Base-by-base conservation (phyloP, 2,113 vertebrate species). In the Numenius arquata region DNA sequence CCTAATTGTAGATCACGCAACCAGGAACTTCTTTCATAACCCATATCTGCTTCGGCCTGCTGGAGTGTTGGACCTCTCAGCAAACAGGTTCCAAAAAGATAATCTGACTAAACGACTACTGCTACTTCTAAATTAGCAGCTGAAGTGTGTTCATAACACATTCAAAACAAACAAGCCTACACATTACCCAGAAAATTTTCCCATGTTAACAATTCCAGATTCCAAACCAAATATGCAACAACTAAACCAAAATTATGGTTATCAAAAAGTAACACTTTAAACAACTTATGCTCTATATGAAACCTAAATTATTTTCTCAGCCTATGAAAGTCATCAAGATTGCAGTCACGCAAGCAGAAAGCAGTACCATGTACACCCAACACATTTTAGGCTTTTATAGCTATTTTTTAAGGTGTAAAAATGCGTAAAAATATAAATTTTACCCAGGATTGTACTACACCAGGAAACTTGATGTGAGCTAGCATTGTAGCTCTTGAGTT, bases 131-230 rank as follows among this genome's bases (percentile, higher is more conserved):
- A 96, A 96, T 92, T 93, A 96, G 94, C 93, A 96, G 91, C 89
- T 8, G 0, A 96, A 93, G 78, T 96, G 95, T 95, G 89, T 96
- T 96, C 85, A 91, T 96, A 96, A 95, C 95, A 96, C 95, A 93
- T 96, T 95, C 89, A 96, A 96, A 97, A 95, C 96, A 92, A 97
- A 96, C 93, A 96, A 96, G 93, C 95, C 95, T 79, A 96, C 91
- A 94, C 95, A 93, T 80, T 92, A 92, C 95, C 91, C 92, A 93
- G 81, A 94, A 92, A 48, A 43, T 79, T 89, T 76, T 71, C 89
- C 87, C 89, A 38, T 95, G 91, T 80, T 95, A 96, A 95, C 96
- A 97, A 90, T 95, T 96, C 90, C 77, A 93, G 74, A 91, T 94
- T 89, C 91, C 78, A 94, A 95, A 96, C 74, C 94, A 95, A 96